Conservation (phyloP, 2,797 vertebrate species). For the Sebastes minor region DNA sequence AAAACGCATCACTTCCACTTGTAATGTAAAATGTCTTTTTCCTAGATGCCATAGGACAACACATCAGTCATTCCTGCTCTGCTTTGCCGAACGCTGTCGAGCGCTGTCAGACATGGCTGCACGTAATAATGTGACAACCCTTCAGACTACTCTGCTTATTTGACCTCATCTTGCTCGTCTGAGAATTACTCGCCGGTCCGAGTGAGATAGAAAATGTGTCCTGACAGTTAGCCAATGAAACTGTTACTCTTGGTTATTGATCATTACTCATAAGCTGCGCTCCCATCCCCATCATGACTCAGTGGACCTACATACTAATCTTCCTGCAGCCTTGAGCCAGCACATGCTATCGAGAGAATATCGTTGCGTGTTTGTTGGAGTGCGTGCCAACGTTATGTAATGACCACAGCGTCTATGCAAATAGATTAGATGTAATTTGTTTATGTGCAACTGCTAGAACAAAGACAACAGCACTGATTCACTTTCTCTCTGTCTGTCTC, state of each 20-base stretch:
- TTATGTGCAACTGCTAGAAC: conserved; percentile 48
- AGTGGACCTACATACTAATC: background rate
- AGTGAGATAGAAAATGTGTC: conserved; percentile 37
- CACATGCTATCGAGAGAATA: background rate
- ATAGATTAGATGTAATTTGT: conserved; percentile 53
- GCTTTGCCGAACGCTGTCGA: conserved; percentile 34
- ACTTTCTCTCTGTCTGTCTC: conserved; percentile 24
- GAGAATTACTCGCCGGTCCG: conserved; percentile 13
- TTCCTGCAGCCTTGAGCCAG: conserved; percentile 7
- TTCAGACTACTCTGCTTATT: conserved; percentile 32
- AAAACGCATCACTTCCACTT: background rate
- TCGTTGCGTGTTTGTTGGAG: conserved; percentile 10
- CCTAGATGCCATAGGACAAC: background rate
- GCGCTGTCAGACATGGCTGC: conserved; percentile 33
- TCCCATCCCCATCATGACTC: conserved; percentile 18
- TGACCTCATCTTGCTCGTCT: conserved; percentile 41
- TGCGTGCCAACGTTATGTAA: conserved; percentile 19
- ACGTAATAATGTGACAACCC: conserved; percentile 40
- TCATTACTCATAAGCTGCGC: conserved; percentile 16
- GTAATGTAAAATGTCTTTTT: background rate
- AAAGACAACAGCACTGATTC: conserved; percentile 48
- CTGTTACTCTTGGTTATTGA: conserved; percentile 43
- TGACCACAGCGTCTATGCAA: conserved; percentile 45
- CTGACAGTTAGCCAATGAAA: conserved; percentile 49
- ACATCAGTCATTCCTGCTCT: conserved; percentile 6